Percentiles rank a stretch among this genome's conserved stretches.
Evolutionary conservation across 2,113 vertebrate species (phyloP).

Genomic region (Ammodramus savannarum): DNA sequence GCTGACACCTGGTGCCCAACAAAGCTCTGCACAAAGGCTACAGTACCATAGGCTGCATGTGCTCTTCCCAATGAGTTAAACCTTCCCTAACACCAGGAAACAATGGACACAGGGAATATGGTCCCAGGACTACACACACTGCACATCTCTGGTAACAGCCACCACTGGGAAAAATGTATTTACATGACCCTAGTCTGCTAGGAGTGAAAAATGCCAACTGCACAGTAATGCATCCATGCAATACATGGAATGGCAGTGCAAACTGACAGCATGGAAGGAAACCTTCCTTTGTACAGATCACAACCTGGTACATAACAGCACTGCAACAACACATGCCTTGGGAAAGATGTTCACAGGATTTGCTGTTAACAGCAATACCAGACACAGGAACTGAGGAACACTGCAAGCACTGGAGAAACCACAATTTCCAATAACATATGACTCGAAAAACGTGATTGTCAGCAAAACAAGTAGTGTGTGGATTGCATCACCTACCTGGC

Average conservation of each 20-base stretch:
- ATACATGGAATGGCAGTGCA: background rate
- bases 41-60: background rate
- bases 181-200: background rate
- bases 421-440: background rate
- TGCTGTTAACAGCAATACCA: background rate
- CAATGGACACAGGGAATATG: background rate
- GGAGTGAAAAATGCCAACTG: background rate
- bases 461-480: background rate
- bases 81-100: background rate
- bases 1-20: background rate
- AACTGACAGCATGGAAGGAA: background rate
- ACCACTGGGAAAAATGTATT: background rate
- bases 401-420: background rate
- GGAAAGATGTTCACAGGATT: background rate
- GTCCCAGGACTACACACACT: background rate
- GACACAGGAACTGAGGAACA: background rate
- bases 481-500: slow-evolving; percentile 80
- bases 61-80: background rate
- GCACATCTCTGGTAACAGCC: background rate
- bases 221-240: background rate
- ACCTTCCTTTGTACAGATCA: background rate
- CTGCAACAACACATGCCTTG: background rate
- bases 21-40: background rate
- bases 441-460: background rate
- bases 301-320: background rate